These are phyloP conservation scores for Drosophila dives DNA, from an alignment of 2,888 invertebrate species.

Conservation along the genomic window DNA sequence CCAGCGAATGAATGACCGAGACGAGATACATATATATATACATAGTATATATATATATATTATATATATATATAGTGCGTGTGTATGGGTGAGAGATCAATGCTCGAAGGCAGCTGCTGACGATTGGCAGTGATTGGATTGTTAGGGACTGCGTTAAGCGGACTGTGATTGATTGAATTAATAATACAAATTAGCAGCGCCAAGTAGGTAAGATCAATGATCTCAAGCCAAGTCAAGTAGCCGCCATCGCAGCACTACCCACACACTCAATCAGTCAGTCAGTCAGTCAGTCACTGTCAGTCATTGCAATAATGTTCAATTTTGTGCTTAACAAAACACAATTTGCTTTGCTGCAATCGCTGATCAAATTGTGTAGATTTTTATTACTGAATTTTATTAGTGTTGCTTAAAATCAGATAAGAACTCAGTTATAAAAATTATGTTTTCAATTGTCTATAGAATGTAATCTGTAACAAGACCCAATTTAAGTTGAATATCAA, in stretches of 20 bases:
- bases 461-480: background rate
- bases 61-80: background rate
- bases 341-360: constrained; percentile 13
- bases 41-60: constrained; percentile 2
- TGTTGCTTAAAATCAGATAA: background rate
- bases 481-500: too few relatives aligned
- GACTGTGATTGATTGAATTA: constrained; percentile 79
- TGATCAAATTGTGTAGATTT: constrained; percentile 8
- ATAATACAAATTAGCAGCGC: constrained; percentile 77
- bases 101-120: constrained; percentile 68
- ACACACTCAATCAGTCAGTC: background rate
- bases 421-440: background rate
- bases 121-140: constrained; percentile 66
- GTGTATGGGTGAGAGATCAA: constrained; percentile 62
- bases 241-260: background rate
- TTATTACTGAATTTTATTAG: background rate
- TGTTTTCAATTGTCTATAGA: background rate
- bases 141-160: constrained; percentile 58
- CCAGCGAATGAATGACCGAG: constrained; percentile 15
- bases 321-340: constrained; percentile 3
- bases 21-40: constrained; percentile 7
- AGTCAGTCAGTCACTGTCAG: background rate
- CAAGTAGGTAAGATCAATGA: constrained; percentile 80
- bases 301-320: constrained; percentile 3
- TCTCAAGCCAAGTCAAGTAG: constrained; percentile 51